These are phyloP conservation scores for Oligia strigilis DNA, from an alignment of 2,888 invertebrate genomes.

Conservation along the genomic window DNA sequence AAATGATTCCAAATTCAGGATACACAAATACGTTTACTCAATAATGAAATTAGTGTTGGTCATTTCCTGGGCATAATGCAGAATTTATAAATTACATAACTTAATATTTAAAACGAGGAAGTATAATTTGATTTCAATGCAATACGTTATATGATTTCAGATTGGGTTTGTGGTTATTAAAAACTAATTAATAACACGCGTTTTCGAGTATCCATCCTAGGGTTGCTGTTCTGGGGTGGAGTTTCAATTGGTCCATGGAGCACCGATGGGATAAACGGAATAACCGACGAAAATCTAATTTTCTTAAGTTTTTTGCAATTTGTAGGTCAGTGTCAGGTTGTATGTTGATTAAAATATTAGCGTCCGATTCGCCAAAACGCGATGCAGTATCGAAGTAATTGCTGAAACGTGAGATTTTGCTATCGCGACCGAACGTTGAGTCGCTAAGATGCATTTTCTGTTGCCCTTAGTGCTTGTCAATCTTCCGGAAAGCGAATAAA, in stretches of 20 bases:
- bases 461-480: neutral
- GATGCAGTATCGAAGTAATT: neutral
- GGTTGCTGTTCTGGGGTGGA: neutral
- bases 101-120: no score
- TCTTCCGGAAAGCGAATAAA: neutral
- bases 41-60: neutral
- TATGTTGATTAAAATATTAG: slow-evolving; percentile 1
- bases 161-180: neutral
- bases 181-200: neutral
- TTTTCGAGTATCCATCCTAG: neutral
- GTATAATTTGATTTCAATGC: neutral
- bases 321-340: neutral
- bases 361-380: neutral
- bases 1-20: neutral
- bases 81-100: neutral
- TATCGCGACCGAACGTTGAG: neutral
- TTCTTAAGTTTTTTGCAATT: neutral
- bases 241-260: no score
- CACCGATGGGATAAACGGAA: neutral
- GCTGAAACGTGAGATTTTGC: neutral
- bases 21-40: neutral
- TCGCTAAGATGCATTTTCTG: neutral
- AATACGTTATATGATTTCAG: neutral
- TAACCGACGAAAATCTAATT: neutral
- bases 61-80: neutral